Evolutionary conservation across 2,888 invertebrate species (phyloP), one percentile per base, ranked within the genome.

Genomic region (Drosophila atripex): DNA sequence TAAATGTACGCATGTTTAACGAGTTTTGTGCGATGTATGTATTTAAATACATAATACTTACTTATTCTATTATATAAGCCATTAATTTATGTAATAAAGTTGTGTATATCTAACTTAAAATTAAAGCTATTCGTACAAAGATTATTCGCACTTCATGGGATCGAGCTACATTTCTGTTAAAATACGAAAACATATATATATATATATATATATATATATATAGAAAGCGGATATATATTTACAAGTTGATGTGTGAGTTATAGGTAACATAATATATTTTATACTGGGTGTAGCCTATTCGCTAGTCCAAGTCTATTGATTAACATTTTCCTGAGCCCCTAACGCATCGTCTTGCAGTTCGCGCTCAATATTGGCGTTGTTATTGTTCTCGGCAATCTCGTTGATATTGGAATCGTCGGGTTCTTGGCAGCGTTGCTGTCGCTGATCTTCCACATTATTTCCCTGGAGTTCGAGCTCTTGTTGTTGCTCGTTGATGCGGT

Each of bases 361-460:
- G 12, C 91, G 88, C 80, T 91, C 91, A 54, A 91, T 89, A 60
- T 91, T 91, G 51, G 91, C 91, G 75, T 91, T 91, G 53, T 91
- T 91, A 66, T 91, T 90, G 56, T 91, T 91, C 66, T 91, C 91
- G 23, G 91, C 91, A 43, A 91, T 91, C 79, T 91, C 91, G 82
- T 91, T 91, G 16, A 91, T 89, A 55, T 91, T 91, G 25, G 73
- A 77, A 55, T 89, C 80, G 55, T 86, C 71, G 46, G 69, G 49
- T 14, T 32, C 51, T 39, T 54, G 72, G 35, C 72, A 66, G 3
- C 70, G 71, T n/a, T 39, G 80, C 25, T 53, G 70, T 18, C 49
- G 54, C 41, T 39, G 58, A 12, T 55, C 57, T 38, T 71, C 75
- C 9, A 43, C 45, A 2, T 54, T 55, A 39, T 41, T 21, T 1